Evolutionary conservation across 1,140 invertebrate species (phyloP).

Genomic region (Euschistus heros): DNA sequence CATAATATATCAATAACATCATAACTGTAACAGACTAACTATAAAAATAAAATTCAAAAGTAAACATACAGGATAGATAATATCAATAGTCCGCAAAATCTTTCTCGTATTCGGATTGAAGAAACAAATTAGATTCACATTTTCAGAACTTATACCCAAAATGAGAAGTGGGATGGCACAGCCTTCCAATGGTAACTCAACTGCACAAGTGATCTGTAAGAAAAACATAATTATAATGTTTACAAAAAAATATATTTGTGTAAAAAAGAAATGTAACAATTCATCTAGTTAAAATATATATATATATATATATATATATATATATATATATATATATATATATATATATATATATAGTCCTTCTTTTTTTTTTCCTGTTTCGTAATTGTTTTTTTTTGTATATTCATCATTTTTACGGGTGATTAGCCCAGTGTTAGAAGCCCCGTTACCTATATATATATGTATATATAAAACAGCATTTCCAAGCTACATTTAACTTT

Average conservation of each 20-base stretch:
- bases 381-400: too few relatives aligned
- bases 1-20: neutral
- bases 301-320: conserved; percentile 1
- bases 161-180: neutral
- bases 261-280: neutral
- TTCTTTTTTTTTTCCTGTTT: too few relatives aligned
- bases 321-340: neutral
- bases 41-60: neutral
- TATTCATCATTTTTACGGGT: too few relatives aligned
- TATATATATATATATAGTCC: too few relatives aligned
- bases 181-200: neutral
- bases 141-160: neutral
- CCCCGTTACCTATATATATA: too few relatives aligned
- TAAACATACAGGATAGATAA: conserved; percentile 8
- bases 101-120: conserved; percentile 10
- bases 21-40: neutral
- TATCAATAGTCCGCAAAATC: neutral
- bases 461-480: too few relatives aligned
- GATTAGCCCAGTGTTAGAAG: too few relatives aligned
- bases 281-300: neutral
- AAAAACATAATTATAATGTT: neutral
- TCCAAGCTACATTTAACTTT: too few relatives aligned
- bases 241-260: neutral
- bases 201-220: conserved; percentile 12
- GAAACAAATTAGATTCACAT: neutral